Conservation (phyloP, 2,113 vertebrate species). For the Diphyllodes magnificus region DNA sequence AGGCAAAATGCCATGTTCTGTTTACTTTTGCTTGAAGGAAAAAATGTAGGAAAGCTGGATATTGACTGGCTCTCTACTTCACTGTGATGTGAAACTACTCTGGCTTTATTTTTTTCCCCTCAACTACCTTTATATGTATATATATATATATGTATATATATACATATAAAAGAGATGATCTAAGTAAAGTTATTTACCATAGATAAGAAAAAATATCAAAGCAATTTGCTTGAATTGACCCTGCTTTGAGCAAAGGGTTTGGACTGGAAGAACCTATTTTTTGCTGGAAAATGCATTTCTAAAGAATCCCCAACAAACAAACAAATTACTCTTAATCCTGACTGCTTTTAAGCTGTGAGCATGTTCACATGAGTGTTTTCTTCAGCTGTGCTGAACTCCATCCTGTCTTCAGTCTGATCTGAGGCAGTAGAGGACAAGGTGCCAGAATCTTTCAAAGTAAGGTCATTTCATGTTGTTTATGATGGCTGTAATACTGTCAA, state of each 20-base stretch:
- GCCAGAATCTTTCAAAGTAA: background rate
- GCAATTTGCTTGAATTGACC: background rate
- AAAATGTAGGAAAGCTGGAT: background rate
- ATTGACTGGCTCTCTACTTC: background rate
- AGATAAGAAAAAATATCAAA: background rate
- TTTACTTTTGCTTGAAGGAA: background rate
- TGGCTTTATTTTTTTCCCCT: background rate
- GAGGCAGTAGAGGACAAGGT: background rate
- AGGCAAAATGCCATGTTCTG: background rate
- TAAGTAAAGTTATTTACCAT: background rate
- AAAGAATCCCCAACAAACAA: background rate
- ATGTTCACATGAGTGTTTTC: background rate
- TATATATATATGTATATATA: background rate
- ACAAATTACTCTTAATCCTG: background rate
- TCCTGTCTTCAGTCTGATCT: background rate
- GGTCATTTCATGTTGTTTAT: background rate
- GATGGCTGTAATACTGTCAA: background rate
- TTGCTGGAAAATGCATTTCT: background rate
- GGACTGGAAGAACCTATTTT: background rate
- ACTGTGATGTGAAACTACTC: background rate
- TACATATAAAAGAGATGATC: background rate
- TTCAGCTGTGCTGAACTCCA: background rate
- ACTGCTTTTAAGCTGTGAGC: background rate
- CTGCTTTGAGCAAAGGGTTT: background rate
- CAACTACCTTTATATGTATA: background rate